Percentiles rank a stretch among this genome's conserved stretches.
These are phyloP conservation scores for Onthophagus taurus DNA, from an alignment of 1,140 invertebrate genomes.

Conservation along the genomic window DNA sequence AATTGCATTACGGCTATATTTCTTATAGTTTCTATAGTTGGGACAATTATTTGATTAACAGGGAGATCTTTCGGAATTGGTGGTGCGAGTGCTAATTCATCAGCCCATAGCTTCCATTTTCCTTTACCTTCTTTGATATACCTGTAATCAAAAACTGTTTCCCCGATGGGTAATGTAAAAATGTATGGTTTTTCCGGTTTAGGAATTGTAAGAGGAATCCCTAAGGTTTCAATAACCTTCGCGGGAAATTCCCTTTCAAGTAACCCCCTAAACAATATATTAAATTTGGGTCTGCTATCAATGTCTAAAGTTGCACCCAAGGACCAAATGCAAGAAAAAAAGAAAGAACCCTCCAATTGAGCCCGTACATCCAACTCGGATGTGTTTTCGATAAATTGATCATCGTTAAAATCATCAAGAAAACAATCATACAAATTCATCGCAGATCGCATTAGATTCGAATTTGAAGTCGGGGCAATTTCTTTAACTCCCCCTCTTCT, in stretches of 20 bases:
- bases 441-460: conserved; percentile 72
- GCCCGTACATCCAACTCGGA: conserved; percentile 65
- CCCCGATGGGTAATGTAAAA: conserved; percentile 66
- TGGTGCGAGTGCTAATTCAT: conserved; percentile 66
- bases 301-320: conserved; percentile 74
- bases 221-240: conserved; percentile 41
- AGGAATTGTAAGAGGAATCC: conserved; percentile 43
- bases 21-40: conserved; percentile 80
- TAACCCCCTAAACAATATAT: conserved; percentile 66
- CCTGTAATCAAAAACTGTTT: conserved; percentile 79
- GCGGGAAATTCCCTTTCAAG: conserved; percentile 67
- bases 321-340: conserved; percentile 89
- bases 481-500: conserved; percentile 55
- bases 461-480: conserved; percentile 74
- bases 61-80: conserved; percentile 81
- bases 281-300: conserved; percentile 65
- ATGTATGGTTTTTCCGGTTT: conserved; percentile 65
- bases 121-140: conserved; percentile 86
- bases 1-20: conserved; percentile 69
- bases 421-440: conserved; percentile 86
- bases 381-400: conserved; percentile 58
- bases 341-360: conserved; percentile 77
- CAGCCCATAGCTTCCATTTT: conserved; percentile 85
- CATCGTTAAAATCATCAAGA: conserved; percentile 77
- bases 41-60: conserved; percentile 90